Base-by-base conservation (phyloP, 2,888 invertebrate genomes). In the Lochmaea crataegi region DNA sequence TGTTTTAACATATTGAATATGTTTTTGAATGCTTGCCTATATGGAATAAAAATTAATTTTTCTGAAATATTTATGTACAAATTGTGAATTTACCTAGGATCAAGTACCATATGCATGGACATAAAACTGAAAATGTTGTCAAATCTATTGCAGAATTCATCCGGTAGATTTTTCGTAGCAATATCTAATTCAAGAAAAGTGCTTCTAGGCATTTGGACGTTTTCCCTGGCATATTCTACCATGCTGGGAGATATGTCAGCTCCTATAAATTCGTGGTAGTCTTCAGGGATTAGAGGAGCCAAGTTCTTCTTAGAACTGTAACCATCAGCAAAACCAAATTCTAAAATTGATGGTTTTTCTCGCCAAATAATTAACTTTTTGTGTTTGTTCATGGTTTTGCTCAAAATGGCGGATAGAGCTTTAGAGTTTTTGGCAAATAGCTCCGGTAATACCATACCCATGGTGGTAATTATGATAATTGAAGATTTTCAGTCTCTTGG, bases 361-460 rank as follows among this genome's bases (percentile, higher is more conserved):
- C 16, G 7, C 14, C 12, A 60, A n/a, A 38, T n/a, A 9, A 60
- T 38, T 14, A 60, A 32, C 38, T 60, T 1, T 60, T 60, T 60
- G 60, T 60, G 38, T 38, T 60, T 32, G 38, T 60, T 38, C 32
- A 60, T 60, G n/a, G 16, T n/a, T 60, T 60, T 60, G n/a, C 60
- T 14, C 10, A 60, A n/a, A n/a, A 32, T 26, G 14, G n/a, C 12
- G 5, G 60, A 10, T 6, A 12, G 32, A 12, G 14, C 60, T n/a
- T 26, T 32, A 5, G 60, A 38, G n/a, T n/a, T 32, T 14, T 32
- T 32, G 7, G 60, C 60, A 60, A 60, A 60, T 10, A 60, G 14
- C n/a, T 60, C 60, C 9, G 60, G 60, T n/a, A 60, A n/a, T 60
- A 60, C 60, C 60, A 60, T 60, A 14, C 32, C 60, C 60, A 38